Evolutionary conservation across 2,113 vertebrate species (phyloP).

Genomic region (Perccottus glenii): DNA sequence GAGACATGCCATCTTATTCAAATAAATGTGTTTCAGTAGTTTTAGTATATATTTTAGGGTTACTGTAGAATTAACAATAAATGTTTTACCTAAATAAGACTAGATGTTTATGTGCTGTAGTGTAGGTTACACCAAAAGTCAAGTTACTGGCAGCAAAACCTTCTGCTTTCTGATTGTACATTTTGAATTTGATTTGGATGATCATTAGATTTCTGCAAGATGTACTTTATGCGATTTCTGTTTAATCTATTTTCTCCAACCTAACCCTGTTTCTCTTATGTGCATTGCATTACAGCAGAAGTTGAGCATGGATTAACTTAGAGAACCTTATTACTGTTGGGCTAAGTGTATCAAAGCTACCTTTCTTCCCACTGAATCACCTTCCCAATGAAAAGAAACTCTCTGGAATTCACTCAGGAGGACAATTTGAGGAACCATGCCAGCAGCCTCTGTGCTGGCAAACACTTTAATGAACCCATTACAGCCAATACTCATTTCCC

Average conservation of each 20-base stretch:
- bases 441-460: constrained; percentile 46
- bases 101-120: no score
- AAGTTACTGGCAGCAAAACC: background rate
- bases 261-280: constrained; percentile 4
- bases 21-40: no score
- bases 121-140: background rate
- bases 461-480: constrained; percentile 66
- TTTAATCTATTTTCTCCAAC: constrained; percentile 6
- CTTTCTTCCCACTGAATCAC: constrained; percentile 32
- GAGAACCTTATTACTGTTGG: constrained; percentile 7
- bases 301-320: constrained; percentile 6
- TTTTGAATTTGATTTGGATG: constrained; percentile 3
- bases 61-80: no score
- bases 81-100: no score
- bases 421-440: constrained; percentile 44
- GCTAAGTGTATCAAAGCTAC: constrained; percentile 9
- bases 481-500: constrained; percentile 60
- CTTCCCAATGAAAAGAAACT: constrained; percentile 39
- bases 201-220: background rate
- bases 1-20: no score
- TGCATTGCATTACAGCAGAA: constrained; percentile 11
- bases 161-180: background rate
- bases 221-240: background rate
- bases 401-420: constrained; percentile 39
- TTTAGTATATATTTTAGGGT: no score